Evolutionary conservation across 2,797 vertebrate species (phyloP), one percentile per base, ranked within the genome.

Genomic region (Xenentodon cancila): DNA sequence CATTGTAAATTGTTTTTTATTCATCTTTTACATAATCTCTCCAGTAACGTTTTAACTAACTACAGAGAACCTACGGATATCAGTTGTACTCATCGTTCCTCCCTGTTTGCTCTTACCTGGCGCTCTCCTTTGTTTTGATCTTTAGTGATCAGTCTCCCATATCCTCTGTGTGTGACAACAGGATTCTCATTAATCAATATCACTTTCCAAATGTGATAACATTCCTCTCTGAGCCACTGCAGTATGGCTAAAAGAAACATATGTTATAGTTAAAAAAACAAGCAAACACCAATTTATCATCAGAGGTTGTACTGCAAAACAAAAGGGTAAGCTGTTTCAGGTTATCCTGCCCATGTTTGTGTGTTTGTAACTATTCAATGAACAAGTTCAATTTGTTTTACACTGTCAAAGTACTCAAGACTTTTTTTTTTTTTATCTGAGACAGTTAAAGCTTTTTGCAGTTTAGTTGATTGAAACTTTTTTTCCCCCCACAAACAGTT

Each of bases 101-200:
- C 72, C 79, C 71, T 78, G 68, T 65, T 79, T 84, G 76, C 61
- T 77, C 77, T 68, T 77, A 88, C 85, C 82, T 82, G 82, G 69
- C 68, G 66, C 68, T 25, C 71, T 78, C 72, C 72, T 89, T 88
- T 86, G 83, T 87, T 90, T 88, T 82, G 77, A 86, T 89, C 82
- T 82, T 81, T 65, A 79, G 82, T 70, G 80, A 86, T 89, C 77
- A 86, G 77, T 76, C 82, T 84, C 59, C 75, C 71, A 74, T 79
- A 77, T 75, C 78, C 62, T 73, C 56, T 17, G 62, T 57, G 70
- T 79, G 82, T 75, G 84, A 85, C 80, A 81, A 74, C 89, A 89
- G 88, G 85, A 71, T 81, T 80, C 80, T 88, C 80, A 82, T 90
- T 89, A 87, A 91, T 91, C 86, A 89, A 85, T 88, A 85, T 81